Evolutionary conservation across 2,888 invertebrate species (phyloP).

Genomic region (Melangyna quadrimaculata): DNA sequence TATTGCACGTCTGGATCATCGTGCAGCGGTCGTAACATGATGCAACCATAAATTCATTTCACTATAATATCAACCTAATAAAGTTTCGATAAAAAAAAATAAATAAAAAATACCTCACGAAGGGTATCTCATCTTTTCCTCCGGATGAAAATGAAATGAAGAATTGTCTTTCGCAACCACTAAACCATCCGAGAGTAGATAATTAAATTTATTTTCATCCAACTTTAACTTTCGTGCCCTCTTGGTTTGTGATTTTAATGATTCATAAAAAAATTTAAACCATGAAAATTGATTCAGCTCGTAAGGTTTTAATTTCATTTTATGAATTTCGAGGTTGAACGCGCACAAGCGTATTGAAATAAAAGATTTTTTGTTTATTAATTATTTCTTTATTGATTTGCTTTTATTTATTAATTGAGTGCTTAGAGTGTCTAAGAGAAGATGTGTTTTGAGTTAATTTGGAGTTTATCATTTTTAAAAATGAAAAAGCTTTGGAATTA

Average conservation of each 20-base stretch:
- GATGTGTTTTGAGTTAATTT: background rate
- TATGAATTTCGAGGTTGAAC: background rate
- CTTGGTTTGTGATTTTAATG: slow-evolving; percentile 6
- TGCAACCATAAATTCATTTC: slow-evolving; percentile 37
- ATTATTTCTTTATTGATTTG: slow-evolving; percentile 6
- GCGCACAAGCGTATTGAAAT: background rate
- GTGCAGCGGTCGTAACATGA: slow-evolving; percentile 32
- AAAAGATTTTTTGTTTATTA: background rate
- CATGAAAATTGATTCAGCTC: slow-evolving; percentile 13
- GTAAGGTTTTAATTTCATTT: slow-evolving; percentile 10
- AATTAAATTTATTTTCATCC: slow-evolving; percentile 37
- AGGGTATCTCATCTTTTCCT: background rate
- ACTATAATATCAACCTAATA: slow-evolving; percentile 32
- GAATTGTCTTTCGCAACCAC: slow-evolving; percentile 19
- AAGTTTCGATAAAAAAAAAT: background rate
- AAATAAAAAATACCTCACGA: background rate
- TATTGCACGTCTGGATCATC: slow-evolving; percentile 3
- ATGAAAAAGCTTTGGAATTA: background rate
- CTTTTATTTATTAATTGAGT: background rate
- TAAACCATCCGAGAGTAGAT: slow-evolving; percentile 1
- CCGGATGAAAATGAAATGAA: slow-evolving; percentile 13
- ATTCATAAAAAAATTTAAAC: slow-evolving; percentile 16
- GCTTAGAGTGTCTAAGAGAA: background rate
- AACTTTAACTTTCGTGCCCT: slow-evolving; percentile 23
- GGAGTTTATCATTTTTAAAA: background rate